Evolutionary conservation across 2,888 invertebrate genomes (phyloP), one percentile per base, ranked within the genome.

Genomic region (Prosopocoilus inquinatus): DNA sequence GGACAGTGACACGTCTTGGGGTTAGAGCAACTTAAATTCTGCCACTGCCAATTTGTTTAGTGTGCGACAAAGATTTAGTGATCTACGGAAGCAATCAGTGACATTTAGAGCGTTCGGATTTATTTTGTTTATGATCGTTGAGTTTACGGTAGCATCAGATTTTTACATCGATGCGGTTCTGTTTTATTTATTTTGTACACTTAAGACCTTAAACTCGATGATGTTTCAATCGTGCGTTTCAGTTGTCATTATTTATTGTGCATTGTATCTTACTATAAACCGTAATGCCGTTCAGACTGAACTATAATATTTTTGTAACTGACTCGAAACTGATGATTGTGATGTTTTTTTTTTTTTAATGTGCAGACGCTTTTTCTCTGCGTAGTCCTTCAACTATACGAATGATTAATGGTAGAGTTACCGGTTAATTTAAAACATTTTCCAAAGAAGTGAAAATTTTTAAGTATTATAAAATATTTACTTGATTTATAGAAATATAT

Each of bases 61-160:
- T 64, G 64, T 57, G 62, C 63, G 60, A 62, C 58, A 55, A 55
- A 58, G 20, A 62, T 55, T 53, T 64, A 63, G 66, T 66, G 66
- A 66, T 64, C 58, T 52, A 63, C 20, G 20, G 20, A 62, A 61
- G 64, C 64, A 62, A 64, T 64, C 64, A 63, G 58, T 59, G 63
- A 64, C 63, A 56, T 62, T 62, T 57, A 49, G 47, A 55, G 51
- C 56, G 47, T 56, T 58, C 39, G 47, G 50, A 52, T 20, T 50
- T 61, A 50, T 57, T 55, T 53, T 47, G 53, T 47, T 50, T 47
- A 15, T 49, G 15, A 36, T 50, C 51, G 50, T 59, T 53, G 64
- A 60, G 63, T 63, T 63, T 59, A 60, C 63, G 64, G 60, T 38
- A 13, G 35, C 15, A 13, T 28, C 16, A 16, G n/a, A 46, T 32